Percentiles rank a stretch among this genome's conserved stretches.
Evolutionary conservation across 2,888 invertebrate species (phyloP).

Genomic region (Diaperis boleti): DNA sequence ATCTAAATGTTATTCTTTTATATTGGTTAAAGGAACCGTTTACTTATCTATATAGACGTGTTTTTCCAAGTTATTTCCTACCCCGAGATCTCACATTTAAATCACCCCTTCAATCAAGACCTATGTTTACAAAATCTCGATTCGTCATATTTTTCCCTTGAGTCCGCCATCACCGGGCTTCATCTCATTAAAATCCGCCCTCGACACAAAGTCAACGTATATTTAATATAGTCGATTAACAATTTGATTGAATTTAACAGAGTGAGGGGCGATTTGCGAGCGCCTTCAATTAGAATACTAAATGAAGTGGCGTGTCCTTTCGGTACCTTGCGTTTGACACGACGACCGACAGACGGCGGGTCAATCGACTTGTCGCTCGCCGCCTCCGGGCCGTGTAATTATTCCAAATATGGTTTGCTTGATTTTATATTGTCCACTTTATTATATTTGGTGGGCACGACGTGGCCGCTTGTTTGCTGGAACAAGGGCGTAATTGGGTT

Average conservation of each 20-base stretch:
- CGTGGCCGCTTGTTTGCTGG: constrained; percentile 22
- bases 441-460: constrained; percentile 25
- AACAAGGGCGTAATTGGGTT: constrained; percentile 25
- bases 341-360: constrained; percentile 27
- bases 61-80: too few species aligned
- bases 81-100: neutral
- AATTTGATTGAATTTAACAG: constrained; percentile 47
- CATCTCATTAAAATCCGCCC: constrained; percentile 33
- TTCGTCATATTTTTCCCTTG: constrained; percentile 25
- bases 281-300: constrained; percentile 49
- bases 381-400: constrained; percentile 18
- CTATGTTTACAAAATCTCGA: constrained; percentile 20
- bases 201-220: constrained; percentile 33
- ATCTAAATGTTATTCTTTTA: too few species aligned
- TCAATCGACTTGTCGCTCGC: constrained; percentile 29
- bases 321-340: constrained; percentile 28
- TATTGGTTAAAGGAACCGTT: too few species aligned
- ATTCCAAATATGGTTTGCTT: constrained; percentile 23
- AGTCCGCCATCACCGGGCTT: constrained; percentile 21
- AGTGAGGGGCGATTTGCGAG: constrained; percentile 27
- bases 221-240: constrained; percentile 42
- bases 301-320: constrained; percentile 43
- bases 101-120: neutral
- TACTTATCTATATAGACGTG: too few species aligned
- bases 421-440: constrained; percentile 36